These are phyloP conservation scores for Hippocampus comes DNA, from an alignment of 2,113 vertebrate genomes.

Conservation along the genomic window DNA sequence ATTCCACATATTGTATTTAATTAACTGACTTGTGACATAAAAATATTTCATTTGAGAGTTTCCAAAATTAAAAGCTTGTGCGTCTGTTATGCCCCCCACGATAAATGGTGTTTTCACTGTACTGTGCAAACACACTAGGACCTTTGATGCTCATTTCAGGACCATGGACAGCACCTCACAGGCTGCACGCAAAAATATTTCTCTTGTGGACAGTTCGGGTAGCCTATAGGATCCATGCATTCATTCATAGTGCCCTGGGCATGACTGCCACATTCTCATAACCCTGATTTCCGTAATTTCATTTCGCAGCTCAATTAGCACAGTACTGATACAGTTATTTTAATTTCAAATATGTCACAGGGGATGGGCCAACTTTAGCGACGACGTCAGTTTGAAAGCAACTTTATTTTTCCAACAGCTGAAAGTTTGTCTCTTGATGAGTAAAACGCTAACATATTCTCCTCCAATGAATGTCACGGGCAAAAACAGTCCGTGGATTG, in stretches of 20 bases:
- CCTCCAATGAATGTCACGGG: too few relatives aligned
- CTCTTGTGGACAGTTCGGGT: background rate
- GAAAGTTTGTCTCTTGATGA: too few relatives aligned
- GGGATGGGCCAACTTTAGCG: background rate
- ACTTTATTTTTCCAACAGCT: too few relatives aligned
- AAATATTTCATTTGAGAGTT: too few relatives aligned
- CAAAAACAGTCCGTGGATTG: too few relatives aligned
- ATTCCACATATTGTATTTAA: too few relatives aligned
- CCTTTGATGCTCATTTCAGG: background rate
- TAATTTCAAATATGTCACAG: background rate
- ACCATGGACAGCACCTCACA: background rate
- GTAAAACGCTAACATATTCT: too few relatives aligned
- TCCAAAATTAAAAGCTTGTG: too few relatives aligned
- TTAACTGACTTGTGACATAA: too few relatives aligned
- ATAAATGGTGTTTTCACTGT: too few relatives aligned
- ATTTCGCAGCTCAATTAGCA: background rate
- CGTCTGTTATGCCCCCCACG: too few relatives aligned
- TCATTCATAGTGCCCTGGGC: background rate
- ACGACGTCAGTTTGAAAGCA: too few relatives aligned
- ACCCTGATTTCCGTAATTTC: background rate
- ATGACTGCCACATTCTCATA: background rate
- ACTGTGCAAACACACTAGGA: background rate
- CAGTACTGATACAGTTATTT: background rate
- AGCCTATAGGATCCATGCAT: background rate
- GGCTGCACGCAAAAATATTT: background rate